Evolutionary conservation across 2,888 invertebrate genomes (phyloP).

Genomic region (Pyrrhosoma nymphula): DNA sequence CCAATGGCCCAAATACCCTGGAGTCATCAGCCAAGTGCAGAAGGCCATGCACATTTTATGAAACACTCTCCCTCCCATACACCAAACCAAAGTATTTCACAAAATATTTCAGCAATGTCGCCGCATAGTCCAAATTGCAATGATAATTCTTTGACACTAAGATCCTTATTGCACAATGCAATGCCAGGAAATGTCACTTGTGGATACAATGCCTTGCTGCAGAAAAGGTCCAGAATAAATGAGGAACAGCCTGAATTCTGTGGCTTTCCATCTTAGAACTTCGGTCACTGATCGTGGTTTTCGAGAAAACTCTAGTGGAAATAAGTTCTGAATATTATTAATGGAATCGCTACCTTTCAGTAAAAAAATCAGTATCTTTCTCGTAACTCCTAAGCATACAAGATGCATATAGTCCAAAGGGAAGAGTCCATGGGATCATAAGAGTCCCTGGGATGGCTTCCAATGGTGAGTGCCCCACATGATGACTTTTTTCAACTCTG

Average conservation of each 20-base stretch:
- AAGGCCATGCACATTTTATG: too few species aligned
- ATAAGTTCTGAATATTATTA: not conserved
- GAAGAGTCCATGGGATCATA: not conserved
- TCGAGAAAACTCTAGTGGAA: slow-evolving; percentile 14
- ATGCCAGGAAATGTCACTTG: not conserved
- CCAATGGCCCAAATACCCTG: not conserved
- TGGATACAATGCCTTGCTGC: not conserved
- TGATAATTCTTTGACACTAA: not conserved
- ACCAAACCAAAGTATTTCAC: too few species aligned
- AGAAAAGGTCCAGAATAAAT: not conserved
- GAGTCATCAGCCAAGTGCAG: too few species aligned
- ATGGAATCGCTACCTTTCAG: not conserved
- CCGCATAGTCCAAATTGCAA: not conserved
- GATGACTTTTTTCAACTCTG: not conserved
- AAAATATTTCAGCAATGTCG: too few species aligned
- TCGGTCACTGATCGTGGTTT: not conserved
- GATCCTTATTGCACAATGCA: not conserved
- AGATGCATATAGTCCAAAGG: slow-evolving; percentile 32
- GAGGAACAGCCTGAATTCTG: slow-evolving; percentile 3
- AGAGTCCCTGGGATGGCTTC: not conserved
- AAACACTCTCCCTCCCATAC: too few species aligned
- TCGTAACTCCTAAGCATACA: not conserved
- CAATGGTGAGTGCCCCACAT: not conserved
- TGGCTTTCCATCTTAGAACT: slow-evolving; percentile 14
- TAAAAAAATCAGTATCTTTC: not conserved